Percentiles rank a stretch among this genome's conserved stretches.
These are phyloP conservation scores for Euphydryas editha DNA, from an alignment of 2,888 invertebrate species.

Conservation along the genomic window DNA sequence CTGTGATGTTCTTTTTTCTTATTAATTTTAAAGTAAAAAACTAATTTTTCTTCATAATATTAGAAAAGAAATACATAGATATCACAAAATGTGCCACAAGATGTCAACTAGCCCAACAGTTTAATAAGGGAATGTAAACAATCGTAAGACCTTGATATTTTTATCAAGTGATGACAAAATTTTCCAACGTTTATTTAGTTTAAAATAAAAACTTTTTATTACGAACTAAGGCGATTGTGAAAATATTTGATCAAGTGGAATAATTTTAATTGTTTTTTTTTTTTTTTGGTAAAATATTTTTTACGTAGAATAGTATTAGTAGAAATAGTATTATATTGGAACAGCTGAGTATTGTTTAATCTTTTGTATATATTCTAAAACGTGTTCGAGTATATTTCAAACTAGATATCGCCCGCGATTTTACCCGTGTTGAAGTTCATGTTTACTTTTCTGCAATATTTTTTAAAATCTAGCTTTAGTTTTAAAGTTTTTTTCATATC, in stretches of 20 bases:
- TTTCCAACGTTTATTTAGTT: slow-evolving; percentile 34
- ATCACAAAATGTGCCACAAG: no score
- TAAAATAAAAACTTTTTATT: slow-evolving; percentile 30
- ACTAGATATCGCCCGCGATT: neutral
- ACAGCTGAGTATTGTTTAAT: slow-evolving; percentile 2
- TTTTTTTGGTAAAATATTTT: slow-evolving; percentile 4
- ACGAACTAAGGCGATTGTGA: slow-evolving; percentile 33
- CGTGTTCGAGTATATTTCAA: neutral
- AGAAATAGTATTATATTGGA: neutral
- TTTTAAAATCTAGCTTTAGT: no score
- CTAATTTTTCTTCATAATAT: no score
- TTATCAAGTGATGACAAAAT: slow-evolving; percentile 15
- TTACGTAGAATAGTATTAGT: neutral
- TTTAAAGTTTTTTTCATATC: no score
- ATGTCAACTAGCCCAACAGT: no score
- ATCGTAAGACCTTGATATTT: slow-evolving; percentile 9
- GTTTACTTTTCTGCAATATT: no score
- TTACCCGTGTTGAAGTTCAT: no score
- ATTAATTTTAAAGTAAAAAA: no score
- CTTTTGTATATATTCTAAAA: slow-evolving; percentile 2
- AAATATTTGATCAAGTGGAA: slow-evolving; percentile 47
- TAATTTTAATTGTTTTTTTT: slow-evolving; percentile 21
- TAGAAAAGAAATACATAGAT: no score
- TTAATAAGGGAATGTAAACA: neutral
- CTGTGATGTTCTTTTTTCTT: no score